A percentile compares a stretch with the other conserved stretches of the same genome.
Evolutionary conservation across 2,113 vertebrate genomes (phyloP).

Genomic region (Catagonus wagneri): DNA sequence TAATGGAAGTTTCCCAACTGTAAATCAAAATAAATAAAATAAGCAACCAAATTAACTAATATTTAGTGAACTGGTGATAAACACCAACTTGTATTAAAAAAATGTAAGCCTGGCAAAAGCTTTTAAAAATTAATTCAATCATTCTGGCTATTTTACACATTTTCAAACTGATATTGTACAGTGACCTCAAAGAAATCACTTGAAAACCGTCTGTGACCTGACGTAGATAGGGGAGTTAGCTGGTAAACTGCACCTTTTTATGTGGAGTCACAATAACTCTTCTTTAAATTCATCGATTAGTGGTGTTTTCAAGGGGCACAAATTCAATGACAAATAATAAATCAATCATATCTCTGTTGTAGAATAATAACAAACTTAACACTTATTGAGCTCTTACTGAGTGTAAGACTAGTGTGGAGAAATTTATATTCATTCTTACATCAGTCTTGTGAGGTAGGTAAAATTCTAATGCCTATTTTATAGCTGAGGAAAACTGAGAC

Average conservation of each 20-base stretch:
- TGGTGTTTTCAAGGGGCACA: neutral
- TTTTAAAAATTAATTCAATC: neutral
- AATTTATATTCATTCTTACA: neutral
- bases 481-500: neutral
- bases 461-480: neutral
- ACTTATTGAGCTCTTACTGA: neutral
- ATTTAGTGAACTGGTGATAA: neutral
- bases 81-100: neutral
- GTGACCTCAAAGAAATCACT: neutral
- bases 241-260: neutral
- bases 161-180: neutral
- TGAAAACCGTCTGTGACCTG: neutral
- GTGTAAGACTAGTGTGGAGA: neutral
- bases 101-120: neutral
- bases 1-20: neutral
- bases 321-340: neutral
- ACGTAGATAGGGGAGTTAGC: neutral
- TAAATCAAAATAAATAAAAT: neutral
- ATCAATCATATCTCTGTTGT: neutral
- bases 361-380: neutral
- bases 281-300: neutral
- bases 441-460: neutral
- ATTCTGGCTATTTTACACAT: neutral
- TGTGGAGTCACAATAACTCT: neutral
- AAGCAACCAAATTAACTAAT: neutral